These are phyloP conservation scores for Crossocerus cetratus DNA, from an alignment of 2,888 invertebrate species.

Conservation along the genomic window DNA sequence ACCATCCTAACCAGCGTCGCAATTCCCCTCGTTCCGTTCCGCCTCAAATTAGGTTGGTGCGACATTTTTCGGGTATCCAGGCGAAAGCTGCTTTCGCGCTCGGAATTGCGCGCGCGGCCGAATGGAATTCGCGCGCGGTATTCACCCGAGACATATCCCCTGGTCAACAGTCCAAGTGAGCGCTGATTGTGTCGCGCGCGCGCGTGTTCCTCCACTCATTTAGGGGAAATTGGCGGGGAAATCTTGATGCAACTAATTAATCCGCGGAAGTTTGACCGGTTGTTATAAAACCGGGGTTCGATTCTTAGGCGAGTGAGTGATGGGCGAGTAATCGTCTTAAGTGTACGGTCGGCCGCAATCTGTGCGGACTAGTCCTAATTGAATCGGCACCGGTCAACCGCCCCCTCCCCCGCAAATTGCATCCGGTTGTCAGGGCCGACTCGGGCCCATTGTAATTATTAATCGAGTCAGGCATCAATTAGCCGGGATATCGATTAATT, in stretches of 20 bases:
- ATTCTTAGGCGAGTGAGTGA: too few species aligned
- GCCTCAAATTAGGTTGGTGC: conserved; percentile 28
- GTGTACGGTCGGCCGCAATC: not conserved
- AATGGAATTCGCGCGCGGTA: not conserved
- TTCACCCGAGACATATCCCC: not conserved
- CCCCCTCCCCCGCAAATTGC: conserved; percentile 19
- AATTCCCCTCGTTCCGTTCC: conserved; percentile 23
- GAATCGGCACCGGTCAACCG: conserved; percentile 7
- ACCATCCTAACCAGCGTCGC: conserved; percentile 8
- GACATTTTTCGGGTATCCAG: conserved; percentile 6
- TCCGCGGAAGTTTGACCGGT: too few species aligned
- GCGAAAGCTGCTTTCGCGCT: conserved; percentile 10
- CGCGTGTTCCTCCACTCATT: too few species aligned
- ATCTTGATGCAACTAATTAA: too few species aligned
- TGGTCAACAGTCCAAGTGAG: not conserved
- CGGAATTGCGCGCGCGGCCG: not conserved
- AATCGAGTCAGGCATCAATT: conserved; percentile 70
- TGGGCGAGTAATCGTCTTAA: too few species aligned
- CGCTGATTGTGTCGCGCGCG: not conserved
- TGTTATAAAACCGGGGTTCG: too few species aligned
- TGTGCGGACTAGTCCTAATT: not conserved
- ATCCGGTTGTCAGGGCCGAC: conserved; percentile 17
- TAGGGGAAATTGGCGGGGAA: not conserved
- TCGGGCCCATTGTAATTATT: conserved; percentile 61
- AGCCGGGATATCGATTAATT: conserved; percentile 65